These are phyloP conservation scores for Eupithecia exiguata DNA, from an alignment of 2,888 invertebrate genomes.

Conservation along the genomic window DNA sequence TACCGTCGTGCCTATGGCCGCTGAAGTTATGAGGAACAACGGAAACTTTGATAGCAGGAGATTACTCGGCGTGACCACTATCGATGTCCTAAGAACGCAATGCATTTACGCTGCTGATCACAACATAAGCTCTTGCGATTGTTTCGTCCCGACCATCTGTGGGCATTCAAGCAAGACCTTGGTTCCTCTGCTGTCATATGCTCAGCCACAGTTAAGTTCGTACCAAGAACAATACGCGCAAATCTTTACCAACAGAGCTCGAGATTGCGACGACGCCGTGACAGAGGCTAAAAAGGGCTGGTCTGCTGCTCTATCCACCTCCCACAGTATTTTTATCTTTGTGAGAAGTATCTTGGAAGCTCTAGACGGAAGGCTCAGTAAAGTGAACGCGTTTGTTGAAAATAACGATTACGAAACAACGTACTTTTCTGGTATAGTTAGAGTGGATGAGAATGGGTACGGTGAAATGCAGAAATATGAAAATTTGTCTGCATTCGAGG, in stretches of 20 bases:
- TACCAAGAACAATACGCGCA: conserved; percentile 60
- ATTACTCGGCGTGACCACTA: conserved; percentile 89
- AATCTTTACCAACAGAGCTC: conserved; percentile 68
- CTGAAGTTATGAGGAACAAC: conserved; percentile 67
- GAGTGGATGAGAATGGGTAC: conserved; percentile 57
- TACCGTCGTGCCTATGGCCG: conserved; percentile 72
- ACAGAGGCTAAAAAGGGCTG: conserved; percentile 85
- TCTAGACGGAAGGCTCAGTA: conserved; percentile 55
- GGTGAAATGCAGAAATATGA: conserved; percentile 62
- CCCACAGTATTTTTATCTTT: conserved; percentile 85
- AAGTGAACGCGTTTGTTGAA: conserved; percentile 64
- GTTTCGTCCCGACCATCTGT: conserved; percentile 89
- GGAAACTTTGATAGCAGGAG: conserved; percentile 84
- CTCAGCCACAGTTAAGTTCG: conserved; percentile 81
- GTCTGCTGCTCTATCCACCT: conserved; percentile 85
- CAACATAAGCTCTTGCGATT: conserved; percentile 85
- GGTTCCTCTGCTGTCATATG: conserved; percentile 90
- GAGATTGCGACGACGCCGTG: conserved; percentile 85
- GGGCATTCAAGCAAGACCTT: conserved; percentile 90
- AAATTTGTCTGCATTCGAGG: conserved; percentile 60
- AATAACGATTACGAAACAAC: conserved; percentile 73
- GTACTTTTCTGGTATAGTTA: conserved; percentile 65
- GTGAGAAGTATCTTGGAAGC: conserved; percentile 82
- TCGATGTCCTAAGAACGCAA: conserved; percentile 89
- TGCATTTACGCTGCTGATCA: conserved; percentile 88